A percentile compares a stretch with the other conserved stretches of the same genome.
Evolutionary conservation across 2,797 vertebrate species (phyloP).

Genomic region (Poecilia velifera): DNA sequence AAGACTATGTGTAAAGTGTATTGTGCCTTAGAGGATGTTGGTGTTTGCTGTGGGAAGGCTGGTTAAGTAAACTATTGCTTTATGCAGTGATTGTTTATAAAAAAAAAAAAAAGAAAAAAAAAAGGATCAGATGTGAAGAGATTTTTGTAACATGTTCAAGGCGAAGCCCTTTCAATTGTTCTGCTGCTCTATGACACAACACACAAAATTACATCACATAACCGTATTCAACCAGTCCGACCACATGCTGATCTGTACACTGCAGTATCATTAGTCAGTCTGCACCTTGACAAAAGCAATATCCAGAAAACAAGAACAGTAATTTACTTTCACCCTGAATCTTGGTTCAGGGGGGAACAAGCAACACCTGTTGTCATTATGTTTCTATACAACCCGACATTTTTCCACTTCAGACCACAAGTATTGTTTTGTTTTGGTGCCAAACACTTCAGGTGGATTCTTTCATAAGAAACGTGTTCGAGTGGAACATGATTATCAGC

Average conservation of each 20-base stretch:
- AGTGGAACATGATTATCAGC: conserved; percentile 23
- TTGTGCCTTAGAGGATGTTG: conserved; percentile 67
- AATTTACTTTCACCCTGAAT: conserved; percentile 12
- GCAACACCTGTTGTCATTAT: not conserved
- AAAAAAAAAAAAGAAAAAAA: not conserved
- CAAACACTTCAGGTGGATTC: conserved; percentile 21
- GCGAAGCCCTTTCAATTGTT: conserved; percentile 41
- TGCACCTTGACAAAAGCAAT: conserved; percentile 18
- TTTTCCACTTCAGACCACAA: not conserved
- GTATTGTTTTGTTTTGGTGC: conserved; percentile 20
- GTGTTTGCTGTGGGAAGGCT: conserved; percentile 13
- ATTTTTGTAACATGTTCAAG: conserved; percentile 15
- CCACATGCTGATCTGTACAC: conserved; percentile 16
- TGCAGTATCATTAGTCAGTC: conserved; percentile 6
- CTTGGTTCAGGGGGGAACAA: conserved; percentile 7
- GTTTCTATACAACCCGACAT: not conserved
- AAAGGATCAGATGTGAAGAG: not conserved
- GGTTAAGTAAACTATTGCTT: conserved; percentile 54
- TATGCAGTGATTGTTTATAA: conserved; percentile 27
- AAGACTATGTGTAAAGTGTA: conserved; percentile 53
- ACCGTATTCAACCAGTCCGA: conserved; percentile 1
- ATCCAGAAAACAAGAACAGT: conserved; percentile 12
- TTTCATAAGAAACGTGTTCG: conserved; percentile 21
- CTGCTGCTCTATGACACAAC: conserved; percentile 37
- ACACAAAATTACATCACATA: conserved; percentile 19